Evolutionary conservation across 2,113 vertebrate genomes (phyloP).

Genomic region (Anguilla rostrata): DNA sequence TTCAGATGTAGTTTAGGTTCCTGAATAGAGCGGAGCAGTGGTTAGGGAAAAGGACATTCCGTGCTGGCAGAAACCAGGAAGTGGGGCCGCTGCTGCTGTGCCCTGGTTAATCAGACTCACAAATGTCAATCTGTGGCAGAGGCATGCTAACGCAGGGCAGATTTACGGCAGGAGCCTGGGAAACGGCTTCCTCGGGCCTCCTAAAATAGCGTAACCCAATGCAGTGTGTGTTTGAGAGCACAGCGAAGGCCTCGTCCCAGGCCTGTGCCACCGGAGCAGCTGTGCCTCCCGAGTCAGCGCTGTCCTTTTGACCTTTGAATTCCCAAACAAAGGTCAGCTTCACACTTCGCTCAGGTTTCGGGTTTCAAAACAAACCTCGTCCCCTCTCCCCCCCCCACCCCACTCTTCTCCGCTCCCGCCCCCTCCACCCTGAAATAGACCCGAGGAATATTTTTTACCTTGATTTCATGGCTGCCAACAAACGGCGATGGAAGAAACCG

Average conservation of each 20-base stretch:
- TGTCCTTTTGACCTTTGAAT: conserved; percentile 49
- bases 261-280: conserved; percentile 44
- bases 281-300: conserved; percentile 40
- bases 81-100: not conserved
- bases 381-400: conserved; percentile 8
- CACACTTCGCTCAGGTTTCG: conserved; percentile 40
- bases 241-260: no score
- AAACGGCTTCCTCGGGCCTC: not conserved
- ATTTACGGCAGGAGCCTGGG: not conserved
- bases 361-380: conserved; percentile 69
- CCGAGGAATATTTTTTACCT: not conserved
- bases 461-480: conserved; percentile 25
- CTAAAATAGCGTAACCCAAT: not conserved
- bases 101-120: not conserved
- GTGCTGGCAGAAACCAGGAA: not conserved
- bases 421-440: conserved; percentile 25
- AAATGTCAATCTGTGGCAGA: not conserved
- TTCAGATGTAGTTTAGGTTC: not conserved
- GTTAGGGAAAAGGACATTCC: not conserved
- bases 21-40: not conserved
- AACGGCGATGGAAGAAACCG: conserved; percentile 21
- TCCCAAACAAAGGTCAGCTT: conserved; percentile 59
- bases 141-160: not conserved
- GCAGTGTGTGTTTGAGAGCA: not conserved
- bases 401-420: not conserved